These are phyloP conservation scores for Incurvaria masculella DNA, from an alignment of 2,888 invertebrate genomes.

Conservation along the genomic window DNA sequence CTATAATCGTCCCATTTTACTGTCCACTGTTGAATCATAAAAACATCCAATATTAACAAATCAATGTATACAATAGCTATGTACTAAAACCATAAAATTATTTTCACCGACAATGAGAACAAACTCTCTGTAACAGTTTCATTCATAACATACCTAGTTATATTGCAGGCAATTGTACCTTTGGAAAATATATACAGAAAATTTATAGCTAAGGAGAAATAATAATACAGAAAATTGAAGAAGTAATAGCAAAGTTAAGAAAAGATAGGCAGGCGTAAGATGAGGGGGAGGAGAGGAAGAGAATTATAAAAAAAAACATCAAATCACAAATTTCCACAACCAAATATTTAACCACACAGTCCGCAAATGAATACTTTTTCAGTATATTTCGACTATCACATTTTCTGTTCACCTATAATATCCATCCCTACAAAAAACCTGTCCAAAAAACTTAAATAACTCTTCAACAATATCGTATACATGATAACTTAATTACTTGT, in stretches of 20 bases:
- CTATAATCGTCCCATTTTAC: no score
- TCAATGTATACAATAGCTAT: no score
- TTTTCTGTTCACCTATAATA: slow-evolving; percentile 29
- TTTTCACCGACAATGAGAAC: no score
- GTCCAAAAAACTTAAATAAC: slow-evolving; percentile 22
- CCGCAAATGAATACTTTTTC: slow-evolving; percentile 38
- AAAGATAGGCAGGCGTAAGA: no score
- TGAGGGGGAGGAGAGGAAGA: no score
- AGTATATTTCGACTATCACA: slow-evolving; percentile 40
- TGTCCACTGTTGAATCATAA: no score
- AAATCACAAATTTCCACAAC: slow-evolving; percentile 42
- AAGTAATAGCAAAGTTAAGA: no score
- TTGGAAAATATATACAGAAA: no score
- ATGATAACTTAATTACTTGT: background rate
- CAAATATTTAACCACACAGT: slow-evolving; percentile 28
- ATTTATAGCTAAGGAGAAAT: no score
- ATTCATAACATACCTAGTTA: background rate
- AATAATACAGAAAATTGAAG: no score
- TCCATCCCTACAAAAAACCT: slow-evolving; percentile 20
- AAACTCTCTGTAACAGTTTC: background rate
- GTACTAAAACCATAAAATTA: no score
- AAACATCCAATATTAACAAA: no score
- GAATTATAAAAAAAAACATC: slow-evolving; percentile 14
- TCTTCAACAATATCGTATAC: slow-evolving; percentile 3
- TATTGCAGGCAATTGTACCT: background rate